Evolutionary conservation across 2,797 vertebrate genomes (phyloP).

Genomic region (Platyrinchus mystaceus): DNA sequence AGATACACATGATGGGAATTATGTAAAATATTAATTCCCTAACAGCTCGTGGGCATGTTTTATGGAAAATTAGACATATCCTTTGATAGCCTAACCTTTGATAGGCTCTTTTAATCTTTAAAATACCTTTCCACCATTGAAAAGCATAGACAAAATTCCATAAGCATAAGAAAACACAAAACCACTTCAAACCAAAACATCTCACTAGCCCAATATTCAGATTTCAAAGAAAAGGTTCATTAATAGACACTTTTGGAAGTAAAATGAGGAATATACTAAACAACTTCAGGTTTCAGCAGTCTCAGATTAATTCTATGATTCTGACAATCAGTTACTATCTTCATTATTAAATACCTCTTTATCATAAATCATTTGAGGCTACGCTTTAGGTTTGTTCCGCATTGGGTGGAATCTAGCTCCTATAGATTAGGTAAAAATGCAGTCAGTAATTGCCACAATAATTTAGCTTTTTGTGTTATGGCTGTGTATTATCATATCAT

Average conservation of each 20-base stretch:
- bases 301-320: neutral
- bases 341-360: neutral
- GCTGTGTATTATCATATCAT: neutral
- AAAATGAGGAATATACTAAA: neutral
- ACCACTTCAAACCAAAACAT: neutral
- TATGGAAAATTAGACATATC: neutral
- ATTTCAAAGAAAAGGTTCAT: neutral
- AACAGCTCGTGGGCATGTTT: neutral
- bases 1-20: neutral
- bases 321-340: neutral
- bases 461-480: neutral
- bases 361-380: neutral
- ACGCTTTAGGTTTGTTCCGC: neutral
- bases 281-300: neutral
- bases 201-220: neutral
- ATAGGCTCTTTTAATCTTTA: neutral
- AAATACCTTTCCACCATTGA: neutral
- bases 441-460: rapidly evolving
- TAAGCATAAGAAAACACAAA: neutral
- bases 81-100: neutral
- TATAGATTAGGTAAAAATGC: neutral
- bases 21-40: neutral
- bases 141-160: neutral
- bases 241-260: neutral
- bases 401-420: neutral